A percentile compares a stretch with the other conserved stretches of the same genome.
phyloP scores from a whole-genome alignment of 1,140 invertebrate genomes.

The Schlechtendalia chinensis region DNA sequence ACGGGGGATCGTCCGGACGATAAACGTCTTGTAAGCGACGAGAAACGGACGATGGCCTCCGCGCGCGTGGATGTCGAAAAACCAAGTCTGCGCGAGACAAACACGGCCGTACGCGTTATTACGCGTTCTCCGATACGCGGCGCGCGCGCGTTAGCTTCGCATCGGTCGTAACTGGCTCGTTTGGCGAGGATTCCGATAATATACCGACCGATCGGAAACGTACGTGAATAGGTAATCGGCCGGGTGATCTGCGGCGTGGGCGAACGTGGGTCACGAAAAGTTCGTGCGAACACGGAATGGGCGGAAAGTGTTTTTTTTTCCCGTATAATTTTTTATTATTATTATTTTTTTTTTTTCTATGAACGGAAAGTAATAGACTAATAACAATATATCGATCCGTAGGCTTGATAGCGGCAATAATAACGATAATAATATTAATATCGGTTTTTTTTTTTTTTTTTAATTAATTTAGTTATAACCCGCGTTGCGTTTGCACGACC shows the following conservation, averaged over 20 bases:
- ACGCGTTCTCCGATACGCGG: no score
- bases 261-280: slow-evolving; percentile 48
- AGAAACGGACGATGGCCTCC: no score
- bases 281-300: slow-evolving; percentile 47
- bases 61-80: no score
- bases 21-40: no score
- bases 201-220: slow-evolving; percentile 21
- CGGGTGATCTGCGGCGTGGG: slow-evolving; percentile 30
- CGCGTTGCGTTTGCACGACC: slow-evolving; percentile 29
- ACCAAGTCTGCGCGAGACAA: no score
- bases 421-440: slow-evolving; percentile 41
- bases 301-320: slow-evolving; percentile 35
- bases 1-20: no score
- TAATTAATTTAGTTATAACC: slow-evolving; percentile 50
- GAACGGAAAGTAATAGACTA: slow-evolving; percentile 40
- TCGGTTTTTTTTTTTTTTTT: slow-evolving; percentile 40
- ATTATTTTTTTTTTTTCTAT: slow-evolving; percentile 3
- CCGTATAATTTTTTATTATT: neutral
- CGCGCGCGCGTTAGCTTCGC: no score
- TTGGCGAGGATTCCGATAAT: neutral
- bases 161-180: no score
- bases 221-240: slow-evolving; percentile 22
- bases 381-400: slow-evolving; percentile 45
- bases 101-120: no score
- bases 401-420: slow-evolving; percentile 46